phyloP scores from a whole-genome alignment of 2,113 vertebrate genomes.

The Pantherophis guttatus region DNA sequence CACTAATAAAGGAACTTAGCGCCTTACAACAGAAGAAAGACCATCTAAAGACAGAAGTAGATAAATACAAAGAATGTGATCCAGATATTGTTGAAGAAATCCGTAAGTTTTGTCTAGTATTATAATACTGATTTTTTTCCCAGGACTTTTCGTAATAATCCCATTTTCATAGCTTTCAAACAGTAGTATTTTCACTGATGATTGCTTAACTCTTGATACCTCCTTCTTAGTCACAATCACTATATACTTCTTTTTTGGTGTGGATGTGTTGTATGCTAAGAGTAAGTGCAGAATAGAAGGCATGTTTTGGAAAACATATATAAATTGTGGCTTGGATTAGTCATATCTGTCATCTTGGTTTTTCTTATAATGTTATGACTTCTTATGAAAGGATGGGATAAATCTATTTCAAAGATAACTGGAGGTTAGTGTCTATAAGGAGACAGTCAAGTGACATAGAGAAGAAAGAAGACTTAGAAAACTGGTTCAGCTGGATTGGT shows the following conservation, averaged over 20 bases:
- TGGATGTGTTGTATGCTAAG: not conserved
- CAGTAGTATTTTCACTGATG: not conserved
- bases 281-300: not conserved
- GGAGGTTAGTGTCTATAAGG: not conserved
- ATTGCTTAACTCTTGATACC: not conserved
- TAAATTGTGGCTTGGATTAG: not conserved
- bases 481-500: not conserved
- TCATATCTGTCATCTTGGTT: not conserved
- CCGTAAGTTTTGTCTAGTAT: slow-evolving; percentile 77
- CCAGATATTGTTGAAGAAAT: slow-evolving; percentile 89
- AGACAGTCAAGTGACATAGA: not conserved
- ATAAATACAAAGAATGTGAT: slow-evolving; percentile 91
- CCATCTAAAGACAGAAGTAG: slow-evolving; percentile 79
- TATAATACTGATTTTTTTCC: not conserved
- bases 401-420: not conserved
- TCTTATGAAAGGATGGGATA: not conserved
- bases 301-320: not conserved
- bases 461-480: not conserved
- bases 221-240: not conserved
- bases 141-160: not conserved
- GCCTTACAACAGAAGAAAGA: slow-evolving; percentile 74
- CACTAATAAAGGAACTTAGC: slow-evolving; percentile 76
- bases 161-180: not conserved
- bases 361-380: too few species aligned
- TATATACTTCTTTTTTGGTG: not conserved